Percentiles rank a stretch among this genome's conserved stretches.
phyloP scores from a whole-genome alignment of 2,888 invertebrate genomes.

The Eupsilia transversa region DNA sequence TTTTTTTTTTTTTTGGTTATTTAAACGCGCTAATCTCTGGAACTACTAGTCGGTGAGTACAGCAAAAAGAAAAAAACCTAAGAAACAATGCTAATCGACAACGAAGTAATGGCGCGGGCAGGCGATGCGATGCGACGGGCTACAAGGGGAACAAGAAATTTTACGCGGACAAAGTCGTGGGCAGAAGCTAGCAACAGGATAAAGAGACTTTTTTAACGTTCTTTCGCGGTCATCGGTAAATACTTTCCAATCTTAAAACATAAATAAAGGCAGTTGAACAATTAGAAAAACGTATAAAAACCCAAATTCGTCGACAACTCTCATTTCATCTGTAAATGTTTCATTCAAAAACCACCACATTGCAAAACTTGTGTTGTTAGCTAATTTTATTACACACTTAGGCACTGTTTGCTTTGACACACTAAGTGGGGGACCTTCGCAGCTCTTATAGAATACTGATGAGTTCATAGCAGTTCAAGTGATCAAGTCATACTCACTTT shows the following conservation, averaged over 20 bases:
- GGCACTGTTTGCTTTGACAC: slow-evolving; percentile 20
- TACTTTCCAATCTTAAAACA: not conserved
- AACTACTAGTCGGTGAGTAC: too few relatives aligned
- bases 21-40: too few relatives aligned
- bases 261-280: not conserved
- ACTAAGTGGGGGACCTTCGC: not conserved
- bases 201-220: not conserved
- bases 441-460: slow-evolving; percentile 33
- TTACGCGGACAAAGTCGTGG: too few relatives aligned
- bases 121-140: too few relatives aligned
- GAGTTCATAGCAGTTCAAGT: not conserved
- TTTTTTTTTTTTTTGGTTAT: too few relatives aligned
- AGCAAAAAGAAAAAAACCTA: too few relatives aligned
- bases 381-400: slow-evolving; percentile 21
- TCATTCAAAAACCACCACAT: not conserved
- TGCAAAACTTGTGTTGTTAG: slow-evolving; percentile 11
- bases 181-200: too few relatives aligned
- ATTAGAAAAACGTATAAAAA: not conserved
- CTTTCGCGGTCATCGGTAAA: not conserved
- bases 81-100: too few relatives aligned
- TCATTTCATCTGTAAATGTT: not conserved
- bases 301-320: not conserved
- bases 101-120: too few relatives aligned
- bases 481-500: not conserved
- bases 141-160: too few relatives aligned